Evolutionary conservation across 2,797 vertebrate species (phyloP), one percentile per base, ranked within the genome.

Genomic region (Pelobates cultripes): DNA sequence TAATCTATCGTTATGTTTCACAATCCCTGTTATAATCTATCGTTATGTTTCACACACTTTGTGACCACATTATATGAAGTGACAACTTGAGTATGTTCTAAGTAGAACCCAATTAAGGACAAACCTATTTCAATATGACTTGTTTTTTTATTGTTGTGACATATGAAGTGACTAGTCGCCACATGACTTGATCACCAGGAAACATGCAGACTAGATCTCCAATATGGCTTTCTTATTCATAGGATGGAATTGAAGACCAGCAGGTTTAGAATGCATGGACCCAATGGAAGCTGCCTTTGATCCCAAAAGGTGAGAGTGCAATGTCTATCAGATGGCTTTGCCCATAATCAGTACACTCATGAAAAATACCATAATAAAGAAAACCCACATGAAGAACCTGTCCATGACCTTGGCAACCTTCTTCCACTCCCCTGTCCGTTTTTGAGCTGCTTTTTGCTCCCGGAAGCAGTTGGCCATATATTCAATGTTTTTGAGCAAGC

Each of bases 381-480:
- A 98, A 78, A 97, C 86, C 93, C 95, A 96, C 95, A 97, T 95
- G 89, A 97, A 97, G 90, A 96, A 96, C 14, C 95, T 95, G 73
- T 98, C 97, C 95, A 97, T 93, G 68, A 97, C 97, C 77, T 95
- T 96, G 85, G 96, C 95, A 45, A 97, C 92, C 85, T 92, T 96
- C 88, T 95, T 96, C 97, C 97, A 98, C 88, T 98, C 95, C 0
- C 92, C 90, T 0, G 89, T 88, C 74, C 91, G 91, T 71, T 86
- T 88, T 88, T 96, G 95, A 0, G 92, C 88, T 0, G 89, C 89
- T 44, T 91, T 89, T 88, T 97, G 95, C 61, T 94, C 95, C 0
- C 91, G 91, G 87, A 95, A 96, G 40, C 93, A 94, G 85, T 57
- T 87, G 55, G 95, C 91, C 0, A 97, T 97, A 88, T 91, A 94